phyloP scores from a whole-genome alignment of 2,113 vertebrate genomes.

The Pteronura brasiliensis region DNA sequence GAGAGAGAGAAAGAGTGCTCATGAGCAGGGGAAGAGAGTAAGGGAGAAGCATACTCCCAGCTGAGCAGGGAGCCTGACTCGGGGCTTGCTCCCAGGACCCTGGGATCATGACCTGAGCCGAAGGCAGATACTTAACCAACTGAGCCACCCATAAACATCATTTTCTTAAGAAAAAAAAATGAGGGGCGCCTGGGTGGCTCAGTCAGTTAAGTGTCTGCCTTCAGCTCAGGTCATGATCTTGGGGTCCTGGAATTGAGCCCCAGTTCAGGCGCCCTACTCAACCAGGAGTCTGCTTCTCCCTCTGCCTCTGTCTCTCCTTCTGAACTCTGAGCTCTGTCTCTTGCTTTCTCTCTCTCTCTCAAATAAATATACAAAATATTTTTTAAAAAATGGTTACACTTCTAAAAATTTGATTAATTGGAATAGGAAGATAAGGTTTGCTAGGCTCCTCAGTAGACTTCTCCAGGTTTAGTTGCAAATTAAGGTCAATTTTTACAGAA shows the following conservation, averaged over 20 bases:
- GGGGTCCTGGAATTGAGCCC: no score
- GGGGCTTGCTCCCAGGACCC: not conserved
- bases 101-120: not conserved
- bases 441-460: constrained; percentile 1
- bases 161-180: not conserved
- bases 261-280: no score
- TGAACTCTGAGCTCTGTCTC: no score
- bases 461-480: not conserved
- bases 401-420: not conserved
- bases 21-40: not conserved
- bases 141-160: not conserved
- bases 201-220: no score
- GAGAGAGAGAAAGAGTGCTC: not conserved
- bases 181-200: no score
- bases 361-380: no score
- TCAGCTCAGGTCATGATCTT: no score
- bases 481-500: not conserved
- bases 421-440: not conserved
- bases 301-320: no score
- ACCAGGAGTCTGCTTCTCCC: no score
- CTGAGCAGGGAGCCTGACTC: not conserved
- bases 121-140: not conserved
- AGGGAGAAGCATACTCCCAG: not conserved
- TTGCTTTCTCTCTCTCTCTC: no score
- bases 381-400: not conserved